Percentiles rank a stretch among this genome's conserved stretches.
phyloP scores from a whole-genome alignment of 2,113 vertebrate species.

The Perca flavescens region DNA sequence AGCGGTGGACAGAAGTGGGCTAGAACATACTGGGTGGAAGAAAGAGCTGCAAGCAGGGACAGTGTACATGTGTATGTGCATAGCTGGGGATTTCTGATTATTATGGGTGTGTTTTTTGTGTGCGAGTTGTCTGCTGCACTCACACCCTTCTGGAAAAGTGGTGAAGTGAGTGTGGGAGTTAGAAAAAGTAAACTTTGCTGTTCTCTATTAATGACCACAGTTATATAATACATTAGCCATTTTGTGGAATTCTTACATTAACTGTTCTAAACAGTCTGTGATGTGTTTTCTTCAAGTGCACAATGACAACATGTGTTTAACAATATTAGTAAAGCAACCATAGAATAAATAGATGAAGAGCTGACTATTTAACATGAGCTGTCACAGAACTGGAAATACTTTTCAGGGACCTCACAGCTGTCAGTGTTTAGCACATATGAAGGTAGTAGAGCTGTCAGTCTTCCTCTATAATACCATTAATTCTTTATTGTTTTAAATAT shows the following conservation, averaged over 20 bases:
- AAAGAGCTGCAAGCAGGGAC: slow-evolving; percentile 41
- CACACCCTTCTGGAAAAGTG: background rate
- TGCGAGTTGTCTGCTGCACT: background rate
- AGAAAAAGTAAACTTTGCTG: background rate
- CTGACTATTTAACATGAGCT: background rate
- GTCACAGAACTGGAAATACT: background rate
- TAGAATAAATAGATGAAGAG: background rate
- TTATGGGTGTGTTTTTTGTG: slow-evolving; percentile 31
- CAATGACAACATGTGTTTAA: background rate
- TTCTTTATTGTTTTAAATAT: too few relatives aligned
- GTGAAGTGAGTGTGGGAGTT: slow-evolving; percentile 4
- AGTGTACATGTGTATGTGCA: slow-evolving; percentile 14
- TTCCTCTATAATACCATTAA: too few relatives aligned
- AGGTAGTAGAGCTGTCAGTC: too few relatives aligned
- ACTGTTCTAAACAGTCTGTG: background rate
- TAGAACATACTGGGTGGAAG: slow-evolving; percentile 43
- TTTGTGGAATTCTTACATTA: background rate
- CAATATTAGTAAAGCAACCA: background rate
- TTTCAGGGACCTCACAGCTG: background rate
- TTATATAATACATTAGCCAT: background rate
- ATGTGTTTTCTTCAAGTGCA: background rate
- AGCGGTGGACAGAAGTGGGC: slow-evolving; percentile 58
- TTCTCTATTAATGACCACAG: background rate
- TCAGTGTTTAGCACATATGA: background rate
- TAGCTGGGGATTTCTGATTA: slow-evolving; percentile 18